Evolutionary conservation across 2,888 invertebrate species (phyloP).

Genomic region (Agrochola lychnidis): DNA sequence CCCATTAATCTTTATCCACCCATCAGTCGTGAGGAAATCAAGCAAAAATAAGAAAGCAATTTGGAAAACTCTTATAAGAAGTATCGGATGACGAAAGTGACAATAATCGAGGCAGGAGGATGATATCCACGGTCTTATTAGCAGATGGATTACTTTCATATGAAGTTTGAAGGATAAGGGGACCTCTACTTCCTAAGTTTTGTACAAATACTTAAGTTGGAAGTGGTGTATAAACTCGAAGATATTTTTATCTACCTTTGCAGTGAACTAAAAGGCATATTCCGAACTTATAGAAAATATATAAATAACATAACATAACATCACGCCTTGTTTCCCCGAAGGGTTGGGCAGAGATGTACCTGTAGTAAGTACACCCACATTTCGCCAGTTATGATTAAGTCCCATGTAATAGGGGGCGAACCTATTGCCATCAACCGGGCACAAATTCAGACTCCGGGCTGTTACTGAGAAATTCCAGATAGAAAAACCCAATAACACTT

Average conservation of each 20-base stretch:
- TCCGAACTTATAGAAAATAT: neutral
- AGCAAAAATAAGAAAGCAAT: constrained; percentile 71
- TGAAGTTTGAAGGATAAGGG: constrained; percentile 15
- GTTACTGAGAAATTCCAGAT: no score
- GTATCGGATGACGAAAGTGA: constrained; percentile 57
- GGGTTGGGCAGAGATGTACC: no score
- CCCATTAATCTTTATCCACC: constrained; percentile 83
- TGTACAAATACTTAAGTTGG: neutral
- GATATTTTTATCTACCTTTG: neutral
- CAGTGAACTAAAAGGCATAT: neutral
- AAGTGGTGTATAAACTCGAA: neutral
- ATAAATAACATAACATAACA: no score
- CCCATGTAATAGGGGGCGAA: no score
- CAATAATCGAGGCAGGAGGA: constrained; percentile 49
- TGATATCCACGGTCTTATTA: constrained; percentile 39
- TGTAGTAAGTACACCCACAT: no score
- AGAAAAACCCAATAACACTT: no score
- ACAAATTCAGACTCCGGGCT: no score
- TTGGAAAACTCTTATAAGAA: constrained; percentile 49
- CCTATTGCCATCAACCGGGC: no score
- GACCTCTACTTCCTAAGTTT: constrained; percentile 1
- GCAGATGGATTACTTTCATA: constrained; percentile 50
- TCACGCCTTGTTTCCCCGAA: no score
- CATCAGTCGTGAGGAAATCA: constrained; percentile 76
- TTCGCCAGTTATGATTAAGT: no score